Percentiles rank a stretch among this genome's conserved stretches.
Conservation (phyloP, 1,140 invertebrate genomes). For the Ooceraea biroi region DNA sequence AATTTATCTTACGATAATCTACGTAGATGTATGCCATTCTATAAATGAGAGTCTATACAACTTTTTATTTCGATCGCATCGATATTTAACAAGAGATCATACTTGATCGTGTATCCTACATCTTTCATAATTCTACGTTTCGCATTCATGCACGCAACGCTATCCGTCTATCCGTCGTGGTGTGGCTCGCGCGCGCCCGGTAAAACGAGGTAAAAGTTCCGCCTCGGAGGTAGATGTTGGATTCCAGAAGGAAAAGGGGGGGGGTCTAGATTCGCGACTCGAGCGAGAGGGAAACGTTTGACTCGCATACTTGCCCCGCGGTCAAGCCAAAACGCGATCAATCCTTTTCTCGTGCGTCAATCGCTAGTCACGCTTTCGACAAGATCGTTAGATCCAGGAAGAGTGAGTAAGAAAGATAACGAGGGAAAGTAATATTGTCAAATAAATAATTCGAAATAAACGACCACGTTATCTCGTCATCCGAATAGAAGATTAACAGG, state of each 20-base stretch:
- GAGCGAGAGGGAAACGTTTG: slow-evolving; percentile 29
- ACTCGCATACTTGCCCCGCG: slow-evolving; percentile 48
- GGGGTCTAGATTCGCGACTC: slow-evolving; percentile 40
- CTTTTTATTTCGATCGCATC: slow-evolving; percentile 30
- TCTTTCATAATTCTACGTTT: slow-evolving; percentile 1
- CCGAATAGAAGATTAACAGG: no score
- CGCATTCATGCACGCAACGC: neutral
- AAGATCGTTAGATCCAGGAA: slow-evolving; percentile 21
- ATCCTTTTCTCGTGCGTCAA: no score
- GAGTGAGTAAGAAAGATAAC: neutral
- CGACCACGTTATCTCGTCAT: no score
- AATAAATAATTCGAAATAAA: no score
- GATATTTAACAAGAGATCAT: slow-evolving; percentile 33
- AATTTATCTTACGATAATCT: neutral
- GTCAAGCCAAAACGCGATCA: slow-evolving; percentile 45
- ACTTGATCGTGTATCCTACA: slow-evolving; percentile 7
- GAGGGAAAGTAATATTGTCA: slow-evolving; percentile 17
- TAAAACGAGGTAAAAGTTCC: slow-evolving; percentile 32
- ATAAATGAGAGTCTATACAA: no score
- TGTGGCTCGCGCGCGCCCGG: slow-evolving; percentile 22
- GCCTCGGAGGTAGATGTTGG: slow-evolving; percentile 23
- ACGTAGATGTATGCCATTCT: neutral
- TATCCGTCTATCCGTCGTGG: slow-evolving; percentile 27
- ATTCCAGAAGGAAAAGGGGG: slow-evolving; percentile 46
- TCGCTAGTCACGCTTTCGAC: slow-evolving; percentile 52